These are phyloP conservation scores for Synanceia verrucosa DNA, from an alignment of 2,797 vertebrate species.

Conservation along the genomic window DNA sequence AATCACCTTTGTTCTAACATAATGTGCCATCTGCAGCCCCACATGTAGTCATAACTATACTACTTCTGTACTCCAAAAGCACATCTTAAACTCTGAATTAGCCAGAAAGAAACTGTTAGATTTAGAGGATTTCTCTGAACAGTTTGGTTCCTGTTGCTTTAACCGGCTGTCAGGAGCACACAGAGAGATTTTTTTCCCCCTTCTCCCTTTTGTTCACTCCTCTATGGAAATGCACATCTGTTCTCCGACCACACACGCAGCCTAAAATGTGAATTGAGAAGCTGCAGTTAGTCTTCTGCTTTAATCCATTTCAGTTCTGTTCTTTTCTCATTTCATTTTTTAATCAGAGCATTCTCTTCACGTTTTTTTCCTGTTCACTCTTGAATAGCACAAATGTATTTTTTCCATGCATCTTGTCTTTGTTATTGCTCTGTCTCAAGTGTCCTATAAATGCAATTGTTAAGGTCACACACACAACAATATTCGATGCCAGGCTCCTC, in stretches of 20 bases:
- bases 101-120: not conserved
- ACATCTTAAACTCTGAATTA: constrained; percentile 1
- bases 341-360: not conserved
- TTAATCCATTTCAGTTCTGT: constrained; percentile 30
- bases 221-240: constrained; percentile 75
- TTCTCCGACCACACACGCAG: constrained; percentile 67
- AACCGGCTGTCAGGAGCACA: constrained; percentile 54
- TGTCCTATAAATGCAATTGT: constrained; percentile 43
- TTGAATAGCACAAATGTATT: not conserved
- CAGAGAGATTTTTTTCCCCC: constrained; percentile 31
- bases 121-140: constrained; percentile 38
- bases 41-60: not conserved
- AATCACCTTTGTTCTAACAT: constrained; percentile 11
- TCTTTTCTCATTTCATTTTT: constrained; percentile 5
- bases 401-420: not conserved
- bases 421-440: constrained; percentile 6
- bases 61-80: constrained; percentile 17
- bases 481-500: constrained; percentile 29
- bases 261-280: constrained; percentile 29
- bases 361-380: not conserved
- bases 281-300: constrained; percentile 32
- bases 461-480: constrained; percentile 41
- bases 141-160: constrained; percentile 59
- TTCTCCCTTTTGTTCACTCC: constrained; percentile 67
- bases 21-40: constrained; percentile 6